Base-by-base conservation (phyloP, 2,797 vertebrate species). In the Sylvia borin region DNA sequence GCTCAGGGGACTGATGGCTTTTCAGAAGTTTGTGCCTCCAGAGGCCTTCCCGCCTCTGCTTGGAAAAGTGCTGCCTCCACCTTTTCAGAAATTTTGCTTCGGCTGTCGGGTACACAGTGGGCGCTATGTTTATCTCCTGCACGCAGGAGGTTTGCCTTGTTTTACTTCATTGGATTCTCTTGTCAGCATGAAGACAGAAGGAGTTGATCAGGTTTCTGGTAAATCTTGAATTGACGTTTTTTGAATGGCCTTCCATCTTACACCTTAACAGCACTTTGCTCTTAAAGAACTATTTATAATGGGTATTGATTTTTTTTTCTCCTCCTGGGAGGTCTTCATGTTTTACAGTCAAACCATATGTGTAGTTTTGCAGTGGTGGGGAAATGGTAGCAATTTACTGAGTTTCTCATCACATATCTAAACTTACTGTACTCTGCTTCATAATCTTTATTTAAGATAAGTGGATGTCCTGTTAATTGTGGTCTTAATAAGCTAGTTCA, bases 271-370 rank as follows among this genome's bases (percentile, higher is more conserved):
- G 53, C 45, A 4, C 13, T n/a, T 78, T 26, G 13, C 15, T 58
- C 20, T 13, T 48, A 22, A 48, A 55, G 27, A 78, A 3, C 32
- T 66, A 3, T 50, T 79, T n/a, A 12, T 36, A 24, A 4, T 34
- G n/a, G 20, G 3, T 34, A 31, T 31, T 27, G 29, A 8, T 38
- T 26, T 22, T 22, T 51, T 40, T 6, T 5, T 32, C 17, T 48
- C 14, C 15, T 34, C 5, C 3, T 10, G 5, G 4, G 9, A 58
- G 7, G 8, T 50, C 22, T 73, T 7, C 1, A 0, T 51, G 38
- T 51, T 73, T 70, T 65, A 50, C 38, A 42, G 17, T 1, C 2
- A 68, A 84, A 36, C 6, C 3, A 0, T 51, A 9, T 0, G 0
- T 15, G 20, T 48, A 29, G 57, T 31, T 18, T 38, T 54, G 34